Evolutionary conservation across 2,888 invertebrate genomes (phyloP), one percentile per base, ranked within the genome.

Genomic region (Campoletis raptor): DNA sequence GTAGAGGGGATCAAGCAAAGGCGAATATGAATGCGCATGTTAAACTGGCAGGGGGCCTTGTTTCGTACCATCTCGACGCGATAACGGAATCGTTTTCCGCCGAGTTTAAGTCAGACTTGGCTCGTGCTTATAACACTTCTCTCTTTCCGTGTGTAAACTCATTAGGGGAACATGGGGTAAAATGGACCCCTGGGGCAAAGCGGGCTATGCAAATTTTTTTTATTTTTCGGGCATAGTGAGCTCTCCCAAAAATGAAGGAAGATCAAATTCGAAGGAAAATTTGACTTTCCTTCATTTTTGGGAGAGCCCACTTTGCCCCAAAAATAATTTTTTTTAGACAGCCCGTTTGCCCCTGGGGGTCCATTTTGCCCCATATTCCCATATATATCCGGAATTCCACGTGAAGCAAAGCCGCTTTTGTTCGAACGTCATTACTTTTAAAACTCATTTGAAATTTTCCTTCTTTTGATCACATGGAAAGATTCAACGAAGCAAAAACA

Each of bases 21-120:
- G 74, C 70, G 76, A 74, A 77, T 80, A 45, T 64, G 70, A 81
- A 83, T 80, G 74, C 66, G 66, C 76, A 76, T 80, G 76, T 80
- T 74, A 72, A 79, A 80, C 69, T 79, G 57, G 64, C 40, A 12
- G 52, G 40, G 61, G 61, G 81, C 48, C 70, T 79, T 76, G 54
- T 72, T 66, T 77, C 67, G 21, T 61, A 78, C 61, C 77, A 64
- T 45, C 66, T 57, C 57, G 18, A 40, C 52, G 69, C 79, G 85
- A 85, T 85, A 85, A 85, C 82, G 85, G 82, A 85, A 82, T 85
- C 81, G 82, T 85, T 85, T 82, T 74, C 81, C 78, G 10, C 67
- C 73, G 69, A 36, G 76, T 81, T 52, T 52, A 61, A 85, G 85
- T 74, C 67, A 66, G 64, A 48, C 69, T 52, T 52, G 70, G 72